phyloP scores from a whole-genome alignment of 2,113 vertebrate genomes.

The Athene noctua region DNA sequence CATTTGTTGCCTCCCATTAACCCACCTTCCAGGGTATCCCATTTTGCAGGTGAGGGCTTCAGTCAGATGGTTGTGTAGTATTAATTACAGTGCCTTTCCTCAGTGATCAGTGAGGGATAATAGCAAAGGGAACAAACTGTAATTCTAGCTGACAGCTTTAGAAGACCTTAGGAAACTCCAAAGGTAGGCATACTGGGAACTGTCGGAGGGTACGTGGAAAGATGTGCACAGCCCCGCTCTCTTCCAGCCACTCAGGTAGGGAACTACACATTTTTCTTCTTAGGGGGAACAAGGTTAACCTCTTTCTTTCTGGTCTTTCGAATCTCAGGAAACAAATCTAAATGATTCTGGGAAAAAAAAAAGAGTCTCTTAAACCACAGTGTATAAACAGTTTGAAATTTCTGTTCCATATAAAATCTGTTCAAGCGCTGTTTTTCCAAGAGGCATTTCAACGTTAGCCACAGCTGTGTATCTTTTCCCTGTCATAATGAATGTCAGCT shows the following conservation, averaged over 20 bases:
- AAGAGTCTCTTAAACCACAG: neutral
- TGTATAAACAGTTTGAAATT: neutral
- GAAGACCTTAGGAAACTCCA: neutral
- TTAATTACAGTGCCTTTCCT: neutral
- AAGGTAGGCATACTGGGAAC: neutral
- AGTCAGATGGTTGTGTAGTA: neutral
- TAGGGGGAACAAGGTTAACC: neutral
- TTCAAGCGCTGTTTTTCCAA: neutral
- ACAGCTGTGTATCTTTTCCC: neutral
- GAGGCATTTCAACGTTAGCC: neutral
- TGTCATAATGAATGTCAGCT: neutral
- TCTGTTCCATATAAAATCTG: neutral
- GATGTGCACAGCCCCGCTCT: accelerated
- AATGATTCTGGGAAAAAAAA: neutral
- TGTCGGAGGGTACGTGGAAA: neutral
- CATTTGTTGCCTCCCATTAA: accelerated
- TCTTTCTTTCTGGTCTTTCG: neutral
- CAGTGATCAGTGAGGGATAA: neutral
- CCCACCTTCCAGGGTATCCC: neutral
- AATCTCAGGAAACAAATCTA: neutral
- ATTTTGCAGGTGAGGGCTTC: neutral
- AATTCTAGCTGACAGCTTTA: neutral
- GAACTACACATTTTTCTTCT: neutral
- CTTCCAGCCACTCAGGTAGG: accelerated
- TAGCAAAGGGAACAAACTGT: neutral